phyloP scores from a whole-genome alignment of 1,140 invertebrate species.

The Euwallacea similis region DNA sequence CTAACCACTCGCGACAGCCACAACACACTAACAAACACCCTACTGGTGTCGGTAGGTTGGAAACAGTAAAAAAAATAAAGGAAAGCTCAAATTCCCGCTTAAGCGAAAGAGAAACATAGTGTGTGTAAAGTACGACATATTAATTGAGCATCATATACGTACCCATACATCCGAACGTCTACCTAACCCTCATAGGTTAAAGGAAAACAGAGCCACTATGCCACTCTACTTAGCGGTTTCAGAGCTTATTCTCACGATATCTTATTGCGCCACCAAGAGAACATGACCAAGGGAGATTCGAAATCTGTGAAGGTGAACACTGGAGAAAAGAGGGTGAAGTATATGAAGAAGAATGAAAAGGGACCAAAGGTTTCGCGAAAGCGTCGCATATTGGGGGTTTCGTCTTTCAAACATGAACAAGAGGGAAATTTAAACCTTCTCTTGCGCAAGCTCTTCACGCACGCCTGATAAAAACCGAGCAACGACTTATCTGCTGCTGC shows the following conservation, averaged over 20 bases:
- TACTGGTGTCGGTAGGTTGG: no score
- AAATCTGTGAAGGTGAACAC: constrained; percentile 57
- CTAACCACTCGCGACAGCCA: no score
- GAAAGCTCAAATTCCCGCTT: constrained; percentile 26
- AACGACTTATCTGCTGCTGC: constrained; percentile 30
- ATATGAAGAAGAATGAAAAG: constrained; percentile 52
- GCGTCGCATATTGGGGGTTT: constrained; percentile 8
- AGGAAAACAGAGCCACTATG: constrained; percentile 45
- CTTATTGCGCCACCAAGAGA: constrained; percentile 70
- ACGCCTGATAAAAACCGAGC: constrained; percentile 21
- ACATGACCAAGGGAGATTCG: constrained; percentile 61
- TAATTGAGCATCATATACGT: constrained; percentile 5
- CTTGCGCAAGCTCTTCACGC: constrained; percentile 16
- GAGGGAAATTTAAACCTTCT: constrained; percentile 21
- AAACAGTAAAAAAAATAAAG: constrained; percentile 24
- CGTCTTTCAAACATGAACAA: constrained; percentile 20
- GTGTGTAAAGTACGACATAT: constrained; percentile 13
- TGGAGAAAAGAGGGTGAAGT: constrained; percentile 54
- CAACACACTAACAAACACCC: no score
- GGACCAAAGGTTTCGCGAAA: constrained; percentile 36
- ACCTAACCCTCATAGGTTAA: constrained; percentile 52
- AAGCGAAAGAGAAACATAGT: constrained; percentile 29
- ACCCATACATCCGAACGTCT: constrained; percentile 26
- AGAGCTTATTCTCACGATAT: constrained; percentile 62
- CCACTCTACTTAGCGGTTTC: constrained; percentile 44